Conservation (phyloP, 2,113 vertebrate species). For the Alethe castanea region DNA sequence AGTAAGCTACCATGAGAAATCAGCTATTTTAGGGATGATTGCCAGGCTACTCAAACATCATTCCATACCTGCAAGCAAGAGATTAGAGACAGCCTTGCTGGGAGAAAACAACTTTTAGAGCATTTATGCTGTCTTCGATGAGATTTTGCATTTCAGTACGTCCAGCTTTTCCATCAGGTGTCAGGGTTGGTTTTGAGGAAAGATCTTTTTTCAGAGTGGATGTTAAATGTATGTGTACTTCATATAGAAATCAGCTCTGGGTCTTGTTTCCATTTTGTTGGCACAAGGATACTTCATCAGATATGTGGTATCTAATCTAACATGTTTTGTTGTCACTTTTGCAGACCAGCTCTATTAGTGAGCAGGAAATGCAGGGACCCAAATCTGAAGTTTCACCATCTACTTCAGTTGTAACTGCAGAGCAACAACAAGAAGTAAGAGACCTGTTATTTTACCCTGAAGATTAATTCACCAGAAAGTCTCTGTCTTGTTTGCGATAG, state of each 20-base stretch:
- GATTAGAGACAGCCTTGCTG: neutral
- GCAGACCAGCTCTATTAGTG: constrained; percentile 83
- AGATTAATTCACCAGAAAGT: neutral
- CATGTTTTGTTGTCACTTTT: constrained; percentile 20
- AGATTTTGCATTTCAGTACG: neutral
- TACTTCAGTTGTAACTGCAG: constrained; percentile 60
- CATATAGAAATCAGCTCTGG: neutral
- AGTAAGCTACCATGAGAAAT: neutral
- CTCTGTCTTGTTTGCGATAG: neutral
- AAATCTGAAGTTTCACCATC: constrained; percentile 78
- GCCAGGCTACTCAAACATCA: neutral
- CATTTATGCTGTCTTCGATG: neutral
- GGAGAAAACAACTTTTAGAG: neutral
- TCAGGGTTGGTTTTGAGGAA: neutral
- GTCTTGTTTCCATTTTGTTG: neutral
- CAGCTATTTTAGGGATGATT: neutral
- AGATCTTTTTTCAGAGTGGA: neutral
- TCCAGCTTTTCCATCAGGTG: neutral
- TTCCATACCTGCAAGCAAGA: neutral
- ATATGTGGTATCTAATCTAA: neutral
- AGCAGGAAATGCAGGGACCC: constrained; percentile 77
- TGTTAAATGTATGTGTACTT: neutral
- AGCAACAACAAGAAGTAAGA: constrained; percentile 84
- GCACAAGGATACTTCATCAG: neutral
- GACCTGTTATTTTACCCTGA: neutral